Evolutionary conservation across 2,888 invertebrate genomes (phyloP), one percentile per base, ranked within the genome.

Genomic region (Alcis repandata): DNA sequence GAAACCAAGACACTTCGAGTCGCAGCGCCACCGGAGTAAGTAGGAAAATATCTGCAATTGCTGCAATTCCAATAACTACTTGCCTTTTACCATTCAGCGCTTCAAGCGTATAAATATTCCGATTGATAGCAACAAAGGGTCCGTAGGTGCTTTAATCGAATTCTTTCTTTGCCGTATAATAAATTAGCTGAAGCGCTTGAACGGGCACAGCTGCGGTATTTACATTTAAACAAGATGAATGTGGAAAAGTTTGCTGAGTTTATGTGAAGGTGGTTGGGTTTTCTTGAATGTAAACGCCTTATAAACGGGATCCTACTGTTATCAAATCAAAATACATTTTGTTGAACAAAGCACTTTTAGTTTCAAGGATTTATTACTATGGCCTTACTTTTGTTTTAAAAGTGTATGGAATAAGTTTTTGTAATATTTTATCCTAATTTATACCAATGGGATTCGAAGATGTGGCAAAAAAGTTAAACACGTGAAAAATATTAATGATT

Each of bases 201-300:
- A 52, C 48, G 45, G 59, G 60, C 68, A 51, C 73, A 74, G 68
- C 67, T 72, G 72, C 19, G 65, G 68, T 72, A 71, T 72, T 72
- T 72, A 71, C 68, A 71, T 72, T 71, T 70, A 68, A 70, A 74
- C 57, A 70, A 72, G 72, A 71, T 67, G 63, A 52, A 74, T 74
- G 70, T 70, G 53, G 38, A 48, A 45, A 58, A 63, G 19, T 33
- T 58, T 46, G 20, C 53, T 22, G 17, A 57, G 45, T 51, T 62
- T 36, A 43, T n/a, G 41, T 49, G 22, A 43, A 9, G 49, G 27
- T 20, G 17, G 38, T 58, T 11, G 0, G 20, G 1, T n/a, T 20
- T 15, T 15, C 15, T 49, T n/a, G 32, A 2, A 0, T 17, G 0
- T 49, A 49, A 19, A 52, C 22, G 46, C n/a, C 22, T 43, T 43